phyloP scores from a whole-genome alignment of 2,113 vertebrate genomes.

The Macroglossus sobrinus region DNA sequence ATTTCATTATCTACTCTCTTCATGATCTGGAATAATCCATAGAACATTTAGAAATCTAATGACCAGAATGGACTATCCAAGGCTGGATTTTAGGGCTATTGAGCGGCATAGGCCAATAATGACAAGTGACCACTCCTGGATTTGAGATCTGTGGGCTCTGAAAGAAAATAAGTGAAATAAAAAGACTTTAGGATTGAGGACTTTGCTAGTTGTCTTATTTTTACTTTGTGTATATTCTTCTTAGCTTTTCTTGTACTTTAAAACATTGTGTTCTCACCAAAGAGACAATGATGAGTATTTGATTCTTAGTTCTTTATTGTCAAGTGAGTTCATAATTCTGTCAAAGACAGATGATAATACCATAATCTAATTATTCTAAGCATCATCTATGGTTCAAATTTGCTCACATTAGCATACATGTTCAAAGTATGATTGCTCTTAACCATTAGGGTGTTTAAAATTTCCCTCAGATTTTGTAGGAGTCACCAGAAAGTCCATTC shows the following conservation, averaged over 20 bases:
- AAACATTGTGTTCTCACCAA: neutral
- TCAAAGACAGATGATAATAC: neutral
- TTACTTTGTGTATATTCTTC: neutral
- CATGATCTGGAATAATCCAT: neutral
- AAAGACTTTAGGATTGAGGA: neutral
- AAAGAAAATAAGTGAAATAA: neutral
- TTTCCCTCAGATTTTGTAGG: neutral
- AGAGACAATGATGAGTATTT: neutral
- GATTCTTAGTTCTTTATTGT: neutral
- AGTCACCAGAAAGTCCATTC: neutral
- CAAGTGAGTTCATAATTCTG: neutral
- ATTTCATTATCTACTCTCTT: neutral
- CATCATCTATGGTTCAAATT: neutral
- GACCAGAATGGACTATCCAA: neutral
- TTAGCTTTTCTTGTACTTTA: neutral
- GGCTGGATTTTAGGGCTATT: neutral
- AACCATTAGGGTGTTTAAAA: neutral
- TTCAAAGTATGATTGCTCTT: neutral
- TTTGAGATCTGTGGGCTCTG: neutral
- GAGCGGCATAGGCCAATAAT: neutral
- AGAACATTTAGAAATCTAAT: conserved; percentile 24
- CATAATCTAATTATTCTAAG: neutral
- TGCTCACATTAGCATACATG: neutral
- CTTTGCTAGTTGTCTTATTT: conserved; percentile 1
- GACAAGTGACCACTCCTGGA: neutral